Percentiles rank a stretch among this genome's conserved stretches.
Evolutionary conservation across 1,140 invertebrate species (phyloP).

Genomic region (Trialeurodes vaporariorum): DNA sequence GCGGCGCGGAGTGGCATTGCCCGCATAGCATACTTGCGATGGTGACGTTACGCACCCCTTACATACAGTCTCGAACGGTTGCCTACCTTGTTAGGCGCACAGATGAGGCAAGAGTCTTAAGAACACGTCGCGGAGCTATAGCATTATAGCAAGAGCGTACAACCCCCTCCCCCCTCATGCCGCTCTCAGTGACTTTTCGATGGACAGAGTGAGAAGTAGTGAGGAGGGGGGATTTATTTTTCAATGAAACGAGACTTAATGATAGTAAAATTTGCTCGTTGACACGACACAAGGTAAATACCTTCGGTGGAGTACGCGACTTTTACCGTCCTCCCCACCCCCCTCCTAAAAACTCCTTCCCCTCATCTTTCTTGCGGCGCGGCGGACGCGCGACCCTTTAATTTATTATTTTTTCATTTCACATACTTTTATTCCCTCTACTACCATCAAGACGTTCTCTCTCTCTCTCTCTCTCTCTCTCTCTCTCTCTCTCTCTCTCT

Average conservation of each 20-base stretch:
- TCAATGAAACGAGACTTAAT: neutral
- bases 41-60: neutral
- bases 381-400: neutral
- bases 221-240: neutral
- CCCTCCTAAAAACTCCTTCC: no score
- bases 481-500: no score
- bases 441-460: no score
- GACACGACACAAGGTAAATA: neutral
- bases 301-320: neutral
- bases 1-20: neutral
- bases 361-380: no score
- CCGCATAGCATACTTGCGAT: neutral
- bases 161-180: no score
- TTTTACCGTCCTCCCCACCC: neutral
- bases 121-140: no score
- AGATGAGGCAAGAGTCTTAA: no score
- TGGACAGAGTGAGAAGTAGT: neutral
- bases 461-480: no score
- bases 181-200: neutral
- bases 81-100: neutral
- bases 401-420: constrained; percentile 1
- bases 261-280: neutral
- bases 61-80: neutral
- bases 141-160: no score
- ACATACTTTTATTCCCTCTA: neutral